Evolutionary conservation across 1,140 invertebrate genomes (phyloP), one percentile per base, ranked within the genome.

Genomic region (Amphibalanus amphitrite): DNA sequence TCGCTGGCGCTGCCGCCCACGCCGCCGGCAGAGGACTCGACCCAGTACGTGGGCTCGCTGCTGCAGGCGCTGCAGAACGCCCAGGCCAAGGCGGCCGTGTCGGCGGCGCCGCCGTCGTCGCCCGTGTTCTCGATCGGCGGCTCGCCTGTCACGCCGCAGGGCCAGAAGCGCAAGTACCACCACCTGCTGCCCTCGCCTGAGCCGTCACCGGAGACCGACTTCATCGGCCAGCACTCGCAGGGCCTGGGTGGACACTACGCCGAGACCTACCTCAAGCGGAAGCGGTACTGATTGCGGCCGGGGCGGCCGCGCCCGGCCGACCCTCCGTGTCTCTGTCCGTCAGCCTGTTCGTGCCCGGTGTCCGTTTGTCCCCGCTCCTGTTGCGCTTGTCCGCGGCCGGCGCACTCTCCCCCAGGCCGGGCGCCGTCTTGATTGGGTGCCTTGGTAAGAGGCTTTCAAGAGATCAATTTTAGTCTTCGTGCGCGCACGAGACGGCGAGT

Each of bases 231-330:
- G 72, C 83, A 84, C 77, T 84, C 84, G 25, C 84, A 84, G 75
- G 84, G 84, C 1, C 76, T 85, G 8, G 83, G 84, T 6, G 84
- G 82, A 28, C 84, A 86, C 74, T 86, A 86, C 77, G 82, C 83
- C 15, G 83, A 85, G 73, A 83, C 82, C 0, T 85, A 84, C 73
- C 79, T 81, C 71, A 82, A 79, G 74, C 78, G 79, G 73, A 82
- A 82, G 73, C 70, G 47, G 13, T 59, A 59, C 17, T 59, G 23
- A 23, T 1, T 20, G 47, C 47, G 47, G 10, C n/a, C n/a, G n/a
- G n/a, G n/a, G n/a, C n/a, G n/a, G n/a, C n/a, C n/a, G n/a, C 17
- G 20, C 10, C 6, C 1, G 13, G 47, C 47, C 47, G 47, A 20
- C 13, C 17, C 47, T 59, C 47, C 23, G 13, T 20, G 47, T 59